phyloP scores from a whole-genome alignment of 2,888 invertebrate genomes.

The Lumbricus terrestris region DNA sequence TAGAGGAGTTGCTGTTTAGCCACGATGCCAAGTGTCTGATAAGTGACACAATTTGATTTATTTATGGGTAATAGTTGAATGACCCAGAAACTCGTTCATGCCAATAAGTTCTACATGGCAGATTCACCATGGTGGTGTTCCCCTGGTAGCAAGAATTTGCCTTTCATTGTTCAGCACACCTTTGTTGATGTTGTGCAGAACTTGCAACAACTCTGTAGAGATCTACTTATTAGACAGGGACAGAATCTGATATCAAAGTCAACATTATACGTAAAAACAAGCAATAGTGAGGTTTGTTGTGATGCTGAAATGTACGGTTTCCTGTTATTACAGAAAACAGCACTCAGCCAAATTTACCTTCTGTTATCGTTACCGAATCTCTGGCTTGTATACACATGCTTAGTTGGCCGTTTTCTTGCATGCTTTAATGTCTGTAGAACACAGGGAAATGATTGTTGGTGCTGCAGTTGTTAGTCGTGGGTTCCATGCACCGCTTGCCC shows the following conservation, averaged over 20 bases:
- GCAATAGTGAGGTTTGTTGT: background rate
- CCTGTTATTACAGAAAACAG: background rate
- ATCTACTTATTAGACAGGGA: background rate
- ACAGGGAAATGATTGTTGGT: background rate
- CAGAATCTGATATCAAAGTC: background rate
- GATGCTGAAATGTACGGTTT: background rate
- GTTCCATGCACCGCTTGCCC: background rate
- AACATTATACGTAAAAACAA: background rate
- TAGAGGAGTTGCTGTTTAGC: too few species aligned
- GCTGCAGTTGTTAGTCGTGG: background rate
- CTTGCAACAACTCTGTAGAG: background rate
- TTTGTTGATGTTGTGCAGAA: background rate
- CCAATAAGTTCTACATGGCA: background rate
- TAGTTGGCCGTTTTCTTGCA: background rate
- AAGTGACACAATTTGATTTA: background rate
- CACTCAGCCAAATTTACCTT: background rate
- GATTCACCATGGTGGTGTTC: background rate
- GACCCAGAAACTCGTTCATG: background rate
- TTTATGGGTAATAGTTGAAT: too few species aligned
- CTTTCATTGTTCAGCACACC: background rate
- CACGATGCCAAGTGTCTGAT: background rate
- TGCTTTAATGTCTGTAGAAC: background rate
- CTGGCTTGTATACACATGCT: too few species aligned
- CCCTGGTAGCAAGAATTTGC: too few species aligned
- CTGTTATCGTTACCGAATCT: background rate